Percentiles rank a stretch among this genome's conserved stretches.
Conservation (phyloP, 2,888 invertebrate species). For the Thumatha senex region DNA sequence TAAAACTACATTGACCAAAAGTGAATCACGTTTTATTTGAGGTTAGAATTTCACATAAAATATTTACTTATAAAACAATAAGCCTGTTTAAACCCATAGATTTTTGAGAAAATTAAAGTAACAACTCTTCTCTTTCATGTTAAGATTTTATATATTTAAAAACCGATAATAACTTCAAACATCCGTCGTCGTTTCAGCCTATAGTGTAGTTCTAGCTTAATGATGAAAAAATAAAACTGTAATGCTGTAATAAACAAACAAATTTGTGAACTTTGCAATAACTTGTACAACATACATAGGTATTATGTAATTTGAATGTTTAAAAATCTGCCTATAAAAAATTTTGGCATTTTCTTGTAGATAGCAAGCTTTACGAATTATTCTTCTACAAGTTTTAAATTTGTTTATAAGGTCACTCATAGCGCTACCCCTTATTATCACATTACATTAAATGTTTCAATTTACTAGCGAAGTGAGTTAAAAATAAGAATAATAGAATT, state of each 20-base stretch:
- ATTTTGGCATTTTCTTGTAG: conserved; percentile 72
- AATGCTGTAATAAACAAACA: conserved; percentile 59
- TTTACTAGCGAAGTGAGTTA: conserved; percentile 14
- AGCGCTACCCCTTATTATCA: conserved; percentile 16
- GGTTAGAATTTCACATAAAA: too few relatives aligned
- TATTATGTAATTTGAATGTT: conserved; percentile 56
- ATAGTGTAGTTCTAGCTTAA: conserved; percentile 12
- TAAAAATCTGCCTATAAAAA: conserved; percentile 47
- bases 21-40: not conserved
- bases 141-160: not conserved
- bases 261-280: conserved; percentile 65
- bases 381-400: conserved; percentile 29
- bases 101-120: too few relatives aligned
- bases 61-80: not conserved
- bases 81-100: too few relatives aligned
- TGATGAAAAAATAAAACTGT: conserved; percentile 47
- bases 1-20: conserved; percentile 3
- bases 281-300: conserved; percentile 57
- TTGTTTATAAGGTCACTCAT: conserved; percentile 16
- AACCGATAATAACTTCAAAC: not conserved
- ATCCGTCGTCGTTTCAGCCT: not conserved
- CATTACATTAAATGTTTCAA: conserved; percentile 11
- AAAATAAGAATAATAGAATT: conserved; percentile 11
- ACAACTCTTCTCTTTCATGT: too few relatives aligned
- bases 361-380: conserved; percentile 42